A percentile compares a stretch with the other conserved stretches of the same genome.
These are phyloP conservation scores for Phalacrocorax brasilianus DNA, from an alignment of 2,113 vertebrate genomes.

Conservation along the genomic window DNA sequence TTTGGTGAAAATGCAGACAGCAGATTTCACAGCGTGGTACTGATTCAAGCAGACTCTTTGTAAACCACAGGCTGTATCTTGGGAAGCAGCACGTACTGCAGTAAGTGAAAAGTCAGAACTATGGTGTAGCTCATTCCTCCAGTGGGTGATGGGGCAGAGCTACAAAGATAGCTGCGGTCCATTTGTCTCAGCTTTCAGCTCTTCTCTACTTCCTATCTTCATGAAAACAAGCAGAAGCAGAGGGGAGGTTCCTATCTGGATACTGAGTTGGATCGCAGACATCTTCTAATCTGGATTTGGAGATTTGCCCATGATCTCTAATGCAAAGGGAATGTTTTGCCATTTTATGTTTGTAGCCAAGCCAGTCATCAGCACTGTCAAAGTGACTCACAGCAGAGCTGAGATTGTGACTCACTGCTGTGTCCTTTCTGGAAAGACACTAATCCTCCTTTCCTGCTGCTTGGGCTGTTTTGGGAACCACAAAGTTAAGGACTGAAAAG, in stretches of 20 bases:
- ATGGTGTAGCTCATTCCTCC: background rate
- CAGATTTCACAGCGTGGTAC: background rate
- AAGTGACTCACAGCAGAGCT: conserved; percentile 50
- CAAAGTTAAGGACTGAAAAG: conserved; percentile 22
- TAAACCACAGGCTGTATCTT: background rate
- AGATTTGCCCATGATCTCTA: background rate
- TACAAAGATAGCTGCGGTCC: background rate
- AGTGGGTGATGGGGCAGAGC: background rate
- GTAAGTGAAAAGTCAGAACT: background rate
- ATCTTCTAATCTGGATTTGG: background rate
- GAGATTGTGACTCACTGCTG: conserved; percentile 52
- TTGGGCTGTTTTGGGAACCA: conserved; percentile 41
- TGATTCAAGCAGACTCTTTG: background rate
- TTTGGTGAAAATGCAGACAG: background rate
- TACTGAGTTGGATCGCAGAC: background rate
- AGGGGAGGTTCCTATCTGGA: background rate
- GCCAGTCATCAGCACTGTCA: background rate
- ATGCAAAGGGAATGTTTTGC: conserved; percentile 32
- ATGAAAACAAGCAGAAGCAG: background rate
- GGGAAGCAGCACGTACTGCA: background rate
- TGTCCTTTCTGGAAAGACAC: conserved; percentile 60
- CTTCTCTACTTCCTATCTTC: background rate
- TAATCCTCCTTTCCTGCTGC: conserved; percentile 60
- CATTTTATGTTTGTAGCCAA: background rate
- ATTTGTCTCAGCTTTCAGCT: background rate